Conservation (phyloP, 2,797 vertebrate species). For the Cossypha niveicapilla region DNA sequence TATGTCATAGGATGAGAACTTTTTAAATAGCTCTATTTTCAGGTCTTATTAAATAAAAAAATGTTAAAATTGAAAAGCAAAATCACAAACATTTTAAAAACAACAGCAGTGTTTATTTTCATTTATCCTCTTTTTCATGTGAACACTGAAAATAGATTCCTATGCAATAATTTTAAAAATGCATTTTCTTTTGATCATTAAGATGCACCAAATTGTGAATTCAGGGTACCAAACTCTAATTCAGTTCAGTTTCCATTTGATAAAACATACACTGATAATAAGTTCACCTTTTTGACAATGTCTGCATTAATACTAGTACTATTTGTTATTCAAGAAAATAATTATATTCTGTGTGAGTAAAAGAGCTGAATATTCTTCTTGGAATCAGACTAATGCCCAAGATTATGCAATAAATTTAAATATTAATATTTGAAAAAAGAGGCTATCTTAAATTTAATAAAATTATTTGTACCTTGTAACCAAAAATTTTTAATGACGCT, state of each 20-base stretch:
- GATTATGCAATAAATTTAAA: not conserved
- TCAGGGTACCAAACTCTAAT: not conserved
- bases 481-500: rapidly evolving
- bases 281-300: not conserved
- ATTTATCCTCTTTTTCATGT: not conserved
- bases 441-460: not conserved
- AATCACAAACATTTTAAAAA: not conserved
- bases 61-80: not conserved
- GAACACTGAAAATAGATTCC: not conserved
- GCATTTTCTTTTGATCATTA: not conserved
- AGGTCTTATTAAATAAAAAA: not conserved
- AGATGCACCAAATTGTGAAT: not conserved
- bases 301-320: not conserved
- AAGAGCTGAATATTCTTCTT: not conserved
- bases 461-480: not conserved
- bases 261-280: not conserved
- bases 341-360: not conserved
- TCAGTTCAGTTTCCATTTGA: not conserved
- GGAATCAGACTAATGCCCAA: not conserved
- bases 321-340: not conserved
- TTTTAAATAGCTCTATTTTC: not conserved
- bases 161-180: not conserved
- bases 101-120: not conserved
- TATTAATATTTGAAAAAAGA: not conserved
- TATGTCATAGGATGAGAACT: not conserved